These are phyloP conservation scores for Falco berigora DNA, from an alignment of 2,797 vertebrate genomes.

Conservation along the genomic window DNA sequence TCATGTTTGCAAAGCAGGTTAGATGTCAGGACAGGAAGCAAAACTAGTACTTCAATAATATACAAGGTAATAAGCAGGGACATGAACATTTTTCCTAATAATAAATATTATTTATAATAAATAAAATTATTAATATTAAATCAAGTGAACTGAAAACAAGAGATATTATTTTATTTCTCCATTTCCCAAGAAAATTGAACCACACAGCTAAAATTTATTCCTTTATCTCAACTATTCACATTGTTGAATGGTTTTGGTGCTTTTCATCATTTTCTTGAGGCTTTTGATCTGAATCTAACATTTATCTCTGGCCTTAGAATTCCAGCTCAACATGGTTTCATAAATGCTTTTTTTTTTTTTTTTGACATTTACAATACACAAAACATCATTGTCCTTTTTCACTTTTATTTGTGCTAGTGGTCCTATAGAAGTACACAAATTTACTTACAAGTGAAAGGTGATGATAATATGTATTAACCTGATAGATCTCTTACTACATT, in stretches of 20 bases:
- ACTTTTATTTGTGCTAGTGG: neutral
- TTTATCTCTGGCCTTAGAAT: neutral
- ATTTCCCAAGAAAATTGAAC: neutral
- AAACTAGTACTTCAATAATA: neutral
- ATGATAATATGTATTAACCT: neutral
- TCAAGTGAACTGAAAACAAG: neutral
- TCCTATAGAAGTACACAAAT: neutral
- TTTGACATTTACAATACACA: neutral
- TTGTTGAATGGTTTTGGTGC: neutral
- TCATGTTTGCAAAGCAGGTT: neutral
- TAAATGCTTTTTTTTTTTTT: neutral
- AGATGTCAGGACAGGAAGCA: neutral
- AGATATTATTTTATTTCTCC: neutral
- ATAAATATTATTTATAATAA: too few relatives aligned
- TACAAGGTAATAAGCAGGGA: neutral
- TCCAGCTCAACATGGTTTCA: neutral
- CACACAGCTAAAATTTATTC: neutral
- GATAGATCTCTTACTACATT: neutral
- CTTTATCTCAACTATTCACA: neutral
- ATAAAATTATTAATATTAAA: too few relatives aligned
- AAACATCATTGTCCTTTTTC: neutral
- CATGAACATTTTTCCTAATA: neutral
- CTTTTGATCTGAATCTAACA: neutral
- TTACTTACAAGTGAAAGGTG: neutral
- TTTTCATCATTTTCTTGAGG: neutral